Evolutionary conservation across 2,797 vertebrate species (phyloP), one percentile per base, ranked within the genome.

Genomic region (Hafferia zeledoni): DNA sequence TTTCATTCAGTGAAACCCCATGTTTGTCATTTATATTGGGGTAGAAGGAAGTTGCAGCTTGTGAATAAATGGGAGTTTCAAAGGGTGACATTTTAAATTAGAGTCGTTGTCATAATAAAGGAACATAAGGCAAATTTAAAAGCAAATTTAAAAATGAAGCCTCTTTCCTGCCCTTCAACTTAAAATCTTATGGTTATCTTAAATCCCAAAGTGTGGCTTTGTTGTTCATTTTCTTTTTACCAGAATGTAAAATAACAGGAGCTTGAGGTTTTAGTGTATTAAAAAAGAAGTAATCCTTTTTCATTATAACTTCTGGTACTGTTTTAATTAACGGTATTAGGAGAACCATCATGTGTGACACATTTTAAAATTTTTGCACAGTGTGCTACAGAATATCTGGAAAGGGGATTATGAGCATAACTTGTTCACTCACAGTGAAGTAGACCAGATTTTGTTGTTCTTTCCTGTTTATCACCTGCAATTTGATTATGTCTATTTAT

Each of bases 301-400:
- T 96, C 89, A 79, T 95, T 91, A 77, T 84, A 75, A 94, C 86
- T 93, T 93, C 79, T 96, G 67, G 63, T 96, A 92, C 79, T 93
- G 86, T 85, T 95, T 95, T 97, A 95, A 96, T 94, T 97, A 92
- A 96, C 95, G 77, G 64, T 87, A 91, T 95, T 96, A 95, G 82
- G 43, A 88, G 87, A 89, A 89, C 44, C 3, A 0, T 86, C 81
- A 67, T 25, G 68, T 68, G 71, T 31, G 11, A 90, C 82, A 81
- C 80, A 37, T 85, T 94, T 94, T 78, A 13, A 81, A 89, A 59
- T 64, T 57, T 80, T 76, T 87, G 11, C 47, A 70, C 44, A 60
- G 64, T 44, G 71, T 84, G 67, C 70, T 91, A 37, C 71, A 59
- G 49, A 84, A 52, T 83, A 89, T 79, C 57, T 83, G 10, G 80